phyloP scores from a whole-genome alignment of 1,140 invertebrate genomes.

The Plectus sambesii region DNA sequence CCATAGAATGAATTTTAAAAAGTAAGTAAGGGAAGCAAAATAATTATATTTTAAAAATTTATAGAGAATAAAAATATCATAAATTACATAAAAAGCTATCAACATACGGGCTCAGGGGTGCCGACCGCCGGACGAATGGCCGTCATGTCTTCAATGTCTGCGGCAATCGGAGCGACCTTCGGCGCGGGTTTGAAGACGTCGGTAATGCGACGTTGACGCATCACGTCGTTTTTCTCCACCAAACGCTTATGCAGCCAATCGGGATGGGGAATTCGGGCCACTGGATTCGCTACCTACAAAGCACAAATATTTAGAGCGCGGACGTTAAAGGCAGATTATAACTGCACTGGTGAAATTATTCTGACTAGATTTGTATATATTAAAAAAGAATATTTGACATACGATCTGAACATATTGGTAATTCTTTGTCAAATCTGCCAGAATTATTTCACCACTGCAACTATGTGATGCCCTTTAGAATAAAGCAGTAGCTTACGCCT shows the following conservation, averaged over 20 bases:
- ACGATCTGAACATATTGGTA: no score
- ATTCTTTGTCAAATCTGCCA: no score
- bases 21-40: conserved; percentile 14
- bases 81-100: background rate
- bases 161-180: no score
- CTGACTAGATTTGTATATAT: no score
- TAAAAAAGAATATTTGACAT: background rate
- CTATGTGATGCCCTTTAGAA: conserved; percentile 1
- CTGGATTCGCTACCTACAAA: conserved; percentile 87
- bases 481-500: conserved; percentile 55
- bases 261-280: conserved; percentile 82
- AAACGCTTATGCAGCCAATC: conserved; percentile 95
- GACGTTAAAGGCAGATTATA: no score
- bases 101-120: conserved; percentile 23
- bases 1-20: no score
- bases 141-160: no score
- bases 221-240: conserved; percentile 75
- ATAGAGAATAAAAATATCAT: background rate
- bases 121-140: no score
- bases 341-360: background rate
- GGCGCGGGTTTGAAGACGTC: conserved; percentile 82
- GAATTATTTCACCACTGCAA: no score
- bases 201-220: conserved; percentile 83
- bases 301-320: conserved; percentile 44
- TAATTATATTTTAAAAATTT: background rate